Evolutionary conservation across 2,888 invertebrate genomes (phyloP).

Genomic region (Elmis aenea): DNA sequence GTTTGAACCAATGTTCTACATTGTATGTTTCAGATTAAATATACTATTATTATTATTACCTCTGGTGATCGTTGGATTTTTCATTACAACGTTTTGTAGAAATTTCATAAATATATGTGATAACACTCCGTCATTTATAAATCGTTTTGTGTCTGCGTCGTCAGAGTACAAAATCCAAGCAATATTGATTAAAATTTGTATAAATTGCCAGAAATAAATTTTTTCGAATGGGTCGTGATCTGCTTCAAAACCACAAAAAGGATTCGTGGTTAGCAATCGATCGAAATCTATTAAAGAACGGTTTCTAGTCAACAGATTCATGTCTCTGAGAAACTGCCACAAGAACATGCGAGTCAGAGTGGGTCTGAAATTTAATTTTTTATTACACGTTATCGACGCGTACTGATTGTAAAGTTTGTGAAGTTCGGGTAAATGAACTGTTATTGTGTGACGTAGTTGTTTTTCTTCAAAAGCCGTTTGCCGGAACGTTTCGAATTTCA

Average conservation of each 20-base stretch:
- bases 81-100: constrained; percentile 49
- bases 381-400: constrained; percentile 10
- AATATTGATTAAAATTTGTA: constrained; percentile 52
- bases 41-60: too few species aligned
- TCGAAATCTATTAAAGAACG: constrained; percentile 53
- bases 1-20: too few species aligned
- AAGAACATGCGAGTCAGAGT: constrained; percentile 52
- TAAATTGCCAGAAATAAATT: constrained; percentile 59
- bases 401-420: constrained; percentile 15
- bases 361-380: constrained; percentile 35
- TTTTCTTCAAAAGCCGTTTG: constrained; percentile 43
- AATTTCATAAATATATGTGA: constrained; percentile 52
- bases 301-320: constrained; percentile 49
- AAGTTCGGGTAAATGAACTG: constrained; percentile 7
- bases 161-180: constrained; percentile 49
- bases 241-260: constrained; percentile 46
- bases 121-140: constrained; percentile 48
- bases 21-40: too few species aligned
- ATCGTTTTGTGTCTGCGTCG: constrained; percentile 38
- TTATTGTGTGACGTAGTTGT: constrained; percentile 45
- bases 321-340: constrained; percentile 59
- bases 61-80: constrained; percentile 43
- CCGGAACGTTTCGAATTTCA: too few species aligned
- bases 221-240: constrained; percentile 56
- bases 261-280: constrained; percentile 47